Conservation (phyloP, 2,797 vertebrate species). For the Smutsia gigantea region DNA sequence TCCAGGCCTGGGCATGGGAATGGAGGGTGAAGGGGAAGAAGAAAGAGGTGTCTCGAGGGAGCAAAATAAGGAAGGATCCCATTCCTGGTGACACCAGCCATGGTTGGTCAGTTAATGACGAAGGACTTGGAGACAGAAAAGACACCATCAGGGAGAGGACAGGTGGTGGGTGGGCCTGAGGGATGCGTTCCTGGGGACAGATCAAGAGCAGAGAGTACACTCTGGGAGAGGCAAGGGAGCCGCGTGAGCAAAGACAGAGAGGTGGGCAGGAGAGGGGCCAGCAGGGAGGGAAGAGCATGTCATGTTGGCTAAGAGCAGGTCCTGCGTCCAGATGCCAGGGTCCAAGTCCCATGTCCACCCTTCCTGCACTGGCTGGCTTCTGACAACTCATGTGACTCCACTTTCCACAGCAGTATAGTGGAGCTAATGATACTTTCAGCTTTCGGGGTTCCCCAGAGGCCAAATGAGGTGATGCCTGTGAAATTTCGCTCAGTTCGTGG, state of each 20-base stretch:
- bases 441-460: not conserved
- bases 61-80: not conserved
- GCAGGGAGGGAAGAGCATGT: not conserved
- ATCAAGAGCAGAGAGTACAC: not conserved
- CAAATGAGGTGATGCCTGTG: not conserved
- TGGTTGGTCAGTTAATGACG: not conserved
- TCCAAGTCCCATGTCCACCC: not conserved
- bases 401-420: not conserved
- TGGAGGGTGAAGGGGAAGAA: not conserved
- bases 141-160: not conserved
- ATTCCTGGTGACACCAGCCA: not conserved
- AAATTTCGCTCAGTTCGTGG: not conserved
- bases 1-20: not conserved
- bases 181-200: not conserved
- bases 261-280: not conserved
- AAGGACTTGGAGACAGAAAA: not conserved
- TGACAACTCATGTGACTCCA: not conserved
- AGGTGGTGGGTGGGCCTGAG: not conserved
- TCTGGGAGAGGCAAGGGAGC: not conserved
- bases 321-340: not conserved
- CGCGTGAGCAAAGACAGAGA: not conserved
- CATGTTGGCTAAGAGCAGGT: not conserved
- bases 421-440: not conserved
- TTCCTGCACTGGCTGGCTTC: rapidly evolving
- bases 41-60: not conserved